phyloP scores from a whole-genome alignment of 2,113 vertebrate genomes.

The Ginglymostoma cirratum region DNA sequence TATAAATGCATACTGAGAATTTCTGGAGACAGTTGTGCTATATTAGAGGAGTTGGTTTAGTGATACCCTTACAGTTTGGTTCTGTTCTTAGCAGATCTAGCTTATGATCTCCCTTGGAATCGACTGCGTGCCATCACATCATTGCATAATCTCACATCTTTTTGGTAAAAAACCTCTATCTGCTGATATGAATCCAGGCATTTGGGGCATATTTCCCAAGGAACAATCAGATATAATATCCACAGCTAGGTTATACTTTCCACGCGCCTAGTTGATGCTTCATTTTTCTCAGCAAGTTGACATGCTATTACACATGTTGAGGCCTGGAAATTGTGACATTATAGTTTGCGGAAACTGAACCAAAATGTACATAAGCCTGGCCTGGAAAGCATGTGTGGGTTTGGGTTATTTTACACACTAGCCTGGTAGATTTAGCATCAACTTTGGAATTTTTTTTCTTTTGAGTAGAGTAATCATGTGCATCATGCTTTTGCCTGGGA shows the following conservation, averaged over 20 bases:
- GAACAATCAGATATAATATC: background rate
- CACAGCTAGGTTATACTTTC: background rate
- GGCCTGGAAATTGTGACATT: background rate
- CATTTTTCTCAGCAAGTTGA: conserved; percentile 16
- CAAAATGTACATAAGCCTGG: background rate
- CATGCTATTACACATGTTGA: background rate
- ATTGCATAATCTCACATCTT: background rate
- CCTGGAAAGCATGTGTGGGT: background rate
- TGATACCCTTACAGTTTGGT: background rate
- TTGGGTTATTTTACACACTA: background rate
- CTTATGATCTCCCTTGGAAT: background rate
- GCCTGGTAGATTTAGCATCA: background rate
- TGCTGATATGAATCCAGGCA: background rate
- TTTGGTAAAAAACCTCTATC: background rate
- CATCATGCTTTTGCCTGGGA: background rate
- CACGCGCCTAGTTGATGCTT: conserved; percentile 15
- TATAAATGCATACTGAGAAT: background rate
- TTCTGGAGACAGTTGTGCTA: background rate
- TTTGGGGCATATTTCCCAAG: background rate
- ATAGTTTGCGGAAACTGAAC: conserved; percentile 11
- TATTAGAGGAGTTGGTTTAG: background rate
- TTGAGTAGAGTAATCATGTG: background rate
- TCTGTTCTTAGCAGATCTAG: background rate
- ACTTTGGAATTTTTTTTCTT: background rate
- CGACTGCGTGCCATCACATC: background rate